Base-by-base conservation (phyloP, 2,888 invertebrate species). In the Ferdinandea cuprea region DNA sequence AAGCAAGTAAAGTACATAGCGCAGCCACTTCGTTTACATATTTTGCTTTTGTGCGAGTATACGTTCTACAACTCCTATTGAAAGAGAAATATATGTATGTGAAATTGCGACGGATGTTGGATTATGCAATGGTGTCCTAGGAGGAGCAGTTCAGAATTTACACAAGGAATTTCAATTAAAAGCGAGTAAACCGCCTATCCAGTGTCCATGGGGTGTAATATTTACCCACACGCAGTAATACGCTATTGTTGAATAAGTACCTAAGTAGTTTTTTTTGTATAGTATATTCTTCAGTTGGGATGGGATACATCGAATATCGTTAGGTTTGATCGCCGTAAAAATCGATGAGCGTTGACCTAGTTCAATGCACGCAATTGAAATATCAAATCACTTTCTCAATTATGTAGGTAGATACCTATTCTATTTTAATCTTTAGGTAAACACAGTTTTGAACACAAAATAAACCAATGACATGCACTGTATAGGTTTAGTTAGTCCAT, bases 271-370 rank as follows among this genome's bases (percentile, higher is more conserved):
- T 28, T 77, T 72, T 40, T 40, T 15, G 7, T 0, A 5, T 81
- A 77, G 15, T 48, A 66, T 77, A 69, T 54, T 71, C 65, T 59
- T 25, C 37, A 58, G 58, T 56, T 56, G 8, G 15, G 11, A 13
- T 37, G 42, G 35, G 56, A 50, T 30, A 54, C 35, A 35, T 11
- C 8, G 15, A 52, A 46, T 40, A 59, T 56, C 56, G 54, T 66
- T 72, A 44, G 61, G 25, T 71, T 59, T 71, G 83, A 83, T 83
- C 72, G 61, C 63, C 72, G 72, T 40, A 59, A 68, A 78, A 83
- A 83, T 83, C 83, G 78, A 83, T 83, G 72, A 83, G 78, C 63
- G 78, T 72, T 83, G 83, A 83, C 83, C 83, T 83, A 83, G 78
- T 83, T 83, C 83, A 83, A 83, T 83, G 61, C 66, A 83, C 83